Evolutionary conservation across 2,797 vertebrate genomes (phyloP), one percentile per base, ranked within the genome.

Genomic region (Myioborus melanocephalus): DNA sequence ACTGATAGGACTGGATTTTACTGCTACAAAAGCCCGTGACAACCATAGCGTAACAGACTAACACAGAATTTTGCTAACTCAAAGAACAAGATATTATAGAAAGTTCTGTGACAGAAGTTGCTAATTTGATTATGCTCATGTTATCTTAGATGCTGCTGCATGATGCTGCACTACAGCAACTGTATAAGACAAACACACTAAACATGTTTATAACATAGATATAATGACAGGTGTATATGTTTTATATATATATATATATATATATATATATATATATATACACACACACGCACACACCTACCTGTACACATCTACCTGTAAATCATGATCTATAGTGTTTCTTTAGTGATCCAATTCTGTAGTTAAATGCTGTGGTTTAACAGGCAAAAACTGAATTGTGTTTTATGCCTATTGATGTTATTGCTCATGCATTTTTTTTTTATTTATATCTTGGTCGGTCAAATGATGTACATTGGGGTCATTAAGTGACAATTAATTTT

Each of bases 271-370:
- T 6, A 21, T 4, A 28, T 27, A 41, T 14, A 22, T 9, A 35
- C 2, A 6, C 2, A 30, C 28, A 52, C 27, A 11, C 2, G 2
- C 49, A 14, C 3, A 20, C 12, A 28, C 1, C 7, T 2, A 12
- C 3, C 12, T 53, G 8, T 64, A 24, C n/a, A 12, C 1, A 13
- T 43, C 6, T 39, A 7, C 46, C 8, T 28, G 8, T 57, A 2
- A 34, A 10, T 28, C 4, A 53, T 50, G 20, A 27, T 39, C 59
- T 56, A 6, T 10, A 35, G 2, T 18, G 6, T 49, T 88, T 93
- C 39, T 60, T 83, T 30, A 73, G 41, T 49, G 14, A 81, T 7
- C 5, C 20, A 39, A 4, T 50, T 89, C 27, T 69, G 22, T 49
- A 55, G 37, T 27, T 34, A 90, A 93, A 83, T 66, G 9, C 7